Conservation (phyloP, 2,113 vertebrate genomes). For the Dendropsophus ebraccatus region DNA sequence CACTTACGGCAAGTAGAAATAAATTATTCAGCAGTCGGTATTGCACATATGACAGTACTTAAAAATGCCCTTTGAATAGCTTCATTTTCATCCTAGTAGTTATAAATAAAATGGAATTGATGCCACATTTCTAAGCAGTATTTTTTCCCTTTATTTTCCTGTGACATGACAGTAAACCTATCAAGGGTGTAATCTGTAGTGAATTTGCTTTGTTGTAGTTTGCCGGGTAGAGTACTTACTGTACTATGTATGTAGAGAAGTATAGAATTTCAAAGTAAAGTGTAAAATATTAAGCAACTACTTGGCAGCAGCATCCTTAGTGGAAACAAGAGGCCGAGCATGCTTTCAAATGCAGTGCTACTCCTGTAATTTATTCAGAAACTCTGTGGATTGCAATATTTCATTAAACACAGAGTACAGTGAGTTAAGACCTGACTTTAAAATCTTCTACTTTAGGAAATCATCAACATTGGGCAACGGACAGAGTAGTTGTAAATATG, state of each 20-base stretch:
- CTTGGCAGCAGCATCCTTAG: conserved; percentile 15
- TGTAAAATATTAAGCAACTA: conserved; percentile 38
- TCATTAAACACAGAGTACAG: neutral
- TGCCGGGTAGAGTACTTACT: conserved; percentile 19
- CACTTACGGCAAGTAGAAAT: conserved; percentile 18
- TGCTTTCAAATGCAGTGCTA: neutral
- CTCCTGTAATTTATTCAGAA: conserved; percentile 11
- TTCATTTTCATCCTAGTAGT: conserved; percentile 18
- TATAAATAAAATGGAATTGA: conserved; percentile 5
- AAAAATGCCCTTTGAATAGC: conserved; percentile 19
- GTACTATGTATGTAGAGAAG: conserved; percentile 15
- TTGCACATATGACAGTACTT: conserved; percentile 47
- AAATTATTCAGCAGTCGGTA: conserved; percentile 39
- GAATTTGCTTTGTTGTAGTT: conserved; percentile 31
- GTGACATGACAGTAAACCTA: conserved; percentile 25
- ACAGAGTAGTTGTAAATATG: neutral
- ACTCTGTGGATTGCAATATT: neutral
- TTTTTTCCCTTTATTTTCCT: conserved; percentile 27
- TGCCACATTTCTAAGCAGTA: conserved; percentile 28
- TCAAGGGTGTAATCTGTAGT: conserved; percentile 7
- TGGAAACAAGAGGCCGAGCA: conserved; percentile 15
- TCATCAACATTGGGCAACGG: neutral
- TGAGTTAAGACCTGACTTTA: neutral
- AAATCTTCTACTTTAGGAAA: conserved; percentile 2
- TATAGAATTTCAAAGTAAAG: conserved; percentile 38